A percentile compares a stretch with the other conserved stretches of the same genome.
Conservation (phyloP, 2,797 vertebrate genomes). For the Leptoclinus maculatus region DNA sequence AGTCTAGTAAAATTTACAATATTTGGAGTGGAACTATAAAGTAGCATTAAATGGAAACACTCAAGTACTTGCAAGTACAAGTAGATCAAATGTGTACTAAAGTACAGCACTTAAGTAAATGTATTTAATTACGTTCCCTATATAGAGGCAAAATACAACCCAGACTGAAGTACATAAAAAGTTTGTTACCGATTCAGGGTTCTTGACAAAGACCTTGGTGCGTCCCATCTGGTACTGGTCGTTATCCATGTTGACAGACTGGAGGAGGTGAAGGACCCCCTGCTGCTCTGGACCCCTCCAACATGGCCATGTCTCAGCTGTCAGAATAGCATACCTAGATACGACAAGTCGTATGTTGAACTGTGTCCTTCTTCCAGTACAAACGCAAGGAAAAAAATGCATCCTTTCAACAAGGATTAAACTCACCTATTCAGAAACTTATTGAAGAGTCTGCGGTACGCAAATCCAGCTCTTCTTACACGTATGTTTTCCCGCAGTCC, state of each 20-base stretch:
- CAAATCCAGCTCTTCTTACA: slow-evolving; percentile 92
- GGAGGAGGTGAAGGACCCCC: slow-evolving; percentile 93
- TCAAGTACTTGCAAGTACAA: background rate
- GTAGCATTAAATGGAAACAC: background rate
- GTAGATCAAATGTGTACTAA: background rate
- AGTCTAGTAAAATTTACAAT: background rate
- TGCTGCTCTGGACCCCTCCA: slow-evolving; percentile 92
- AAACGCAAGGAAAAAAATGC: background rate
- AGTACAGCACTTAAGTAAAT: background rate
- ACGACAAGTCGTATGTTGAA: background rate
- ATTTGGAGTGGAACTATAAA: background rate
- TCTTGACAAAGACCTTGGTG: slow-evolving; percentile 95
- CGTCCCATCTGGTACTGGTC: slow-evolving; percentile 98
- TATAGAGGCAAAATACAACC: background rate
- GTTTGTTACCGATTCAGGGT: slow-evolving; percentile 92
- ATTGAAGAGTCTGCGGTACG: slow-evolving; percentile 91
- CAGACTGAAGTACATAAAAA: background rate
- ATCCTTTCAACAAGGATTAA: background rate
- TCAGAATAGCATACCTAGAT: slow-evolving; percentile 94
- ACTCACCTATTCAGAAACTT: slow-evolving; percentile 93
- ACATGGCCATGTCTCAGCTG: slow-evolving; percentile 91
- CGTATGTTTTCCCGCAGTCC: slow-evolving; percentile 95
- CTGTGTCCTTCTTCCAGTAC: background rate
- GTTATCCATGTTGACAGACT: slow-evolving; percentile 93
- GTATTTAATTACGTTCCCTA: background rate